Conservation (phyloP, 1,140 invertebrate species). For the Platyscapa corneri region DNA sequence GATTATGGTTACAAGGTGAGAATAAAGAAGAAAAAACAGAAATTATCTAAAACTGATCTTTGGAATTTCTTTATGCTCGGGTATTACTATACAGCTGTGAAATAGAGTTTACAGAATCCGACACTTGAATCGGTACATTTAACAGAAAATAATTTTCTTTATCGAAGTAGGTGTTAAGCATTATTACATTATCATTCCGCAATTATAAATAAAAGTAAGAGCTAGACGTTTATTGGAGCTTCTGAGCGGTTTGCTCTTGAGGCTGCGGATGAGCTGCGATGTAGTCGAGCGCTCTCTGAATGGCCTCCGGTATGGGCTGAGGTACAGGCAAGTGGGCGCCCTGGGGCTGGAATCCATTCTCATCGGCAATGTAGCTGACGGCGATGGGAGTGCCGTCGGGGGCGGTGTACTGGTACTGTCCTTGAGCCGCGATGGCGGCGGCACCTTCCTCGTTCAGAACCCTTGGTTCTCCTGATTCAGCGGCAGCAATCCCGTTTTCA, state of each 20-base stretch:
- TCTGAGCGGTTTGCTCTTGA: slow-evolving; percentile 22
- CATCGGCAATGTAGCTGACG: slow-evolving; percentile 76
- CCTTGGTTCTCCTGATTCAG: slow-evolving; percentile 75
- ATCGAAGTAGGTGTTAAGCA: background rate
- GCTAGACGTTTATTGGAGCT: background rate
- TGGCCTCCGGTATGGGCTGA: slow-evolving; percentile 70
- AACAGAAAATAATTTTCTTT: too few species aligned
- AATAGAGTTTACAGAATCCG: slow-evolving; percentile 33
- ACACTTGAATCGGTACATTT: background rate
- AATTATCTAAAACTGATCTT: slow-evolving; percentile 23
- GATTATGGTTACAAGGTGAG: background rate
- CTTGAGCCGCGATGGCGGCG: slow-evolving; percentile 71
- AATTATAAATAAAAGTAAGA: background rate
- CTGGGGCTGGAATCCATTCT: slow-evolving; percentile 76
- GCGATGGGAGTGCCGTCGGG: slow-evolving; percentile 74
- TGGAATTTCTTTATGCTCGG: slow-evolving; percentile 37
- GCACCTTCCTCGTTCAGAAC: slow-evolving; percentile 73
- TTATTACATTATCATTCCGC: background rate
- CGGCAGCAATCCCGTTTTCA: slow-evolving; percentile 77
- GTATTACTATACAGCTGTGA: slow-evolving; percentile 16
- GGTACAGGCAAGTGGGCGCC: slow-evolving; percentile 75
- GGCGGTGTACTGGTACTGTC: slow-evolving; percentile 75
- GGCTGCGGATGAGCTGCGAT: slow-evolving; percentile 63
- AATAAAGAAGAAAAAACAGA: background rate
- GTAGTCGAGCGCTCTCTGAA: slow-evolving; percentile 71